Conservation (phyloP, 2,888 invertebrate species). For the Pyrocoelia pectoralis region DNA sequence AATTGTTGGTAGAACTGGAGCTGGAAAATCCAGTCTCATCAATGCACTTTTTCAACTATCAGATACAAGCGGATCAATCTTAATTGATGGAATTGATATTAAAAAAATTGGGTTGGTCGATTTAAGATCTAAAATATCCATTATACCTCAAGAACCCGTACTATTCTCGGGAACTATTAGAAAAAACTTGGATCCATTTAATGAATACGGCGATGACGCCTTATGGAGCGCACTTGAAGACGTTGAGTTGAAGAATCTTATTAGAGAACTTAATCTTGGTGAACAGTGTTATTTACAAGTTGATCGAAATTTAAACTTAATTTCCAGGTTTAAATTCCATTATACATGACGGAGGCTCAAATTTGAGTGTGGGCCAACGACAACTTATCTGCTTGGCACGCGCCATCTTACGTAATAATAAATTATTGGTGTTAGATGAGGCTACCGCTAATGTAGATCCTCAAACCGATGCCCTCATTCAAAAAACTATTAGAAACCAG, state of each 20-base stretch:
- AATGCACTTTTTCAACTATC: constrained; percentile 64
- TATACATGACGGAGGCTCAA: constrained; percentile 80
- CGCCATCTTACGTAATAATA: no score
- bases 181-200: constrained; percentile 65
- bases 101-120: constrained; percentile 66
- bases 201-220: constrained; percentile 71
- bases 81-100: constrained; percentile 73
- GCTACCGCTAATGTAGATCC: no score
- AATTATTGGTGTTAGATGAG: no score
- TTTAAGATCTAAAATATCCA: constrained; percentile 71
- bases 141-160: constrained; percentile 80
- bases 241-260: constrained; percentile 67
- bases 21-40: constrained; percentile 82
- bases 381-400: neutral
- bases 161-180: constrained; percentile 78
- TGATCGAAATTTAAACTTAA: no score
- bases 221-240: constrained; percentile 78
- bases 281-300: no score
- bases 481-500: constrained; percentile 79
- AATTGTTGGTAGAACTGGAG: constrained; percentile 62
- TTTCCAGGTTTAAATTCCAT: constrained; percentile 69
- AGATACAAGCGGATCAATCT: constrained; percentile 70
- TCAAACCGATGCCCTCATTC: constrained; percentile 68
- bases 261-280: constrained; percentile 61
- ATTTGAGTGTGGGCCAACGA: constrained; percentile 84